Evolutionary conservation across 1,140 invertebrate genomes (phyloP).

Genomic region (Propsilocerus akamusi): DNA sequence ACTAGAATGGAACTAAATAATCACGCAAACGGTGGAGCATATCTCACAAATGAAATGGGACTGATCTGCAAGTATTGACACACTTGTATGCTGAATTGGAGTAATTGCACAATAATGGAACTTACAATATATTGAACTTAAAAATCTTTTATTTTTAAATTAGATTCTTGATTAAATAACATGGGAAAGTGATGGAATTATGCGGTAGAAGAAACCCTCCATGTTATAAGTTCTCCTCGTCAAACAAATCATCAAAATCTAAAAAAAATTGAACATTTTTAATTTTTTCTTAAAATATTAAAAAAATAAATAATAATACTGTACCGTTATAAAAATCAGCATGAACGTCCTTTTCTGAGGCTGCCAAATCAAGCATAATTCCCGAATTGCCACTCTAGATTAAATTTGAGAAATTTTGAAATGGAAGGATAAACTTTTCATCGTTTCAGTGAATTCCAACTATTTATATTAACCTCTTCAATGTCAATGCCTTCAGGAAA

Average conservation of each 20-base stretch:
- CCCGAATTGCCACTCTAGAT: neutral
- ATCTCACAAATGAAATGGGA: too few relatives aligned
- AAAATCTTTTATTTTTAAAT: neutral
- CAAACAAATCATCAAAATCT: neutral
- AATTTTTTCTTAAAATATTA: neutral
- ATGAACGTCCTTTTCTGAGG: neutral
- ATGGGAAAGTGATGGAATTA: neutral
- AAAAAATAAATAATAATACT: too few relatives aligned
- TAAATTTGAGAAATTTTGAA: neutral
- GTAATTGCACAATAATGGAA: too few relatives aligned
- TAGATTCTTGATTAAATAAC: too few relatives aligned
- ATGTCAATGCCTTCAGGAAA: neutral
- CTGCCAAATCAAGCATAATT: neutral
- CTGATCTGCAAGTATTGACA: too few relatives aligned
- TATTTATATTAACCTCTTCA: neutral
- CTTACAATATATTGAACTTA: too few relatives aligned
- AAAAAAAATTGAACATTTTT: neutral
- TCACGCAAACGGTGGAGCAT: too few relatives aligned
- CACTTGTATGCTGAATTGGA: too few relatives aligned
- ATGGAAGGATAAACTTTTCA: neutral
- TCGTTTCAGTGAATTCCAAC: neutral
- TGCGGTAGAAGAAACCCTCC: too few relatives aligned
- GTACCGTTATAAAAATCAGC: neutral
- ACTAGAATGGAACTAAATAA: too few relatives aligned
- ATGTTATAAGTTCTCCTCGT: neutral